Evolutionary conservation across 1,140 invertebrate species (phyloP), one percentile per base, ranked within the genome.

Genomic region (Drosophila quadrilineata): DNA sequence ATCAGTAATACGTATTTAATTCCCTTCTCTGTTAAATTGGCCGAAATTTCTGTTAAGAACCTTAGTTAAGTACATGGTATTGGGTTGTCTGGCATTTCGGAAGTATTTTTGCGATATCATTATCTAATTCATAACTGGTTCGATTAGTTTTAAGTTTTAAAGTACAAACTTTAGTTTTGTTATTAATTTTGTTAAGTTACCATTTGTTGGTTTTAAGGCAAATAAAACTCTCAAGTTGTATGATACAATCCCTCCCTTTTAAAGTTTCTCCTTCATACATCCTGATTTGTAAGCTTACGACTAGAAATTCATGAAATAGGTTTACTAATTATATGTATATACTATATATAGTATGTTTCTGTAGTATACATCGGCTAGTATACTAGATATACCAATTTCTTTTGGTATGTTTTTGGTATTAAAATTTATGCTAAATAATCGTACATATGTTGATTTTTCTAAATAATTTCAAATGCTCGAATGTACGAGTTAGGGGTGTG

Each of bases 281-380:
- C 16, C 16, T 49, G 12, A 26, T 53, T 12, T 62, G 41, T 48
- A 53, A 46, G 35, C 49, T 62, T 71, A 71, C 6, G 49, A 50
- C 68, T 71, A 71, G 63, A 71, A 71, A 71, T 71, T 71, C 68
- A 67, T 71, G 62, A 66, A 71, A 71, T 66, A 54, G 46, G 67
- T 59, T 29, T 57, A 68, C 38, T 31, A 40, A 35, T 67, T 56
- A 38, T 54, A 21, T 40, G 45, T 54, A 33, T 54, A 26, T 48
- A 17, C 29, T 28, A 17, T 64, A 40, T 65, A 38, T 50, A 58
- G 21, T 46, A 33, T 58, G 16, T 53, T 45, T 29, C 43, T 6
- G 19, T 48, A 50, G 31, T 54, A 28, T 62, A 50, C 54, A 49
- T 21, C 21, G 31, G 52, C 35, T 35, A 21, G 41, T 50, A 29